Base-by-base conservation (phyloP, 2,797 vertebrate species). In the Cephalopachus bancanus region DNA sequence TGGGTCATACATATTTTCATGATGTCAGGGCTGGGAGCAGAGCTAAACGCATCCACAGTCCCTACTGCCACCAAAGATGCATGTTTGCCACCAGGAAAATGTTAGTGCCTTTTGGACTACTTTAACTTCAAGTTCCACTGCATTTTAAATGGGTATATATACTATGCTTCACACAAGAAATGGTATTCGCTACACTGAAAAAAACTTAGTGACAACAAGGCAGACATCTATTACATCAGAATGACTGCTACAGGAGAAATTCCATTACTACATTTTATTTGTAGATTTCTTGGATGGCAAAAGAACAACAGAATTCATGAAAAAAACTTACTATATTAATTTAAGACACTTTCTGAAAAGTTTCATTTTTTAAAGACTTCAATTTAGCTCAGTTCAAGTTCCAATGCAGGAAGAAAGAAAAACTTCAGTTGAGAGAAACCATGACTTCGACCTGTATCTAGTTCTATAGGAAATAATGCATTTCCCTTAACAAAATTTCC, bases 121-220 rank as follows among this genome's bases (percentile, higher is more conserved):
- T 87, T 83, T 86, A 89, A 91, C 53, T 64, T 95, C n/a, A 87
- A 95, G 44, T 80, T 44, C 26, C 22, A n/a, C 26, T 69, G 71
- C 93, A 85, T 84, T 92, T 80, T 62, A 92, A 91, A 83, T 60
- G 33, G 37, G 19, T 67, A 64, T 84, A 7, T 57, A 44, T 28
- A 49, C 30, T 30, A 69, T 0, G 9, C 15, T 87, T 88, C 72
- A 55, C 6, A 20, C 10, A 88, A 92, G 15, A 95, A 86, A 79
- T 69, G 65, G 55, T 86, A 88, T 76, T 62, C 57, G 53, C 33
- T 62, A 74, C 83, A 79, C 51, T 86, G 10, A 79, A 89, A 87
- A 92, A 95, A 59, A 60, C 59, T 30, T 17, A 69, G n/a, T 55
- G 49, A 57, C 64, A 92, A 49, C 28, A 94, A 93, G 62, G n/a